Evolutionary conservation across 2,888 invertebrate genomes (phyloP).

Genomic region (Lycaena phlaeas): DNA sequence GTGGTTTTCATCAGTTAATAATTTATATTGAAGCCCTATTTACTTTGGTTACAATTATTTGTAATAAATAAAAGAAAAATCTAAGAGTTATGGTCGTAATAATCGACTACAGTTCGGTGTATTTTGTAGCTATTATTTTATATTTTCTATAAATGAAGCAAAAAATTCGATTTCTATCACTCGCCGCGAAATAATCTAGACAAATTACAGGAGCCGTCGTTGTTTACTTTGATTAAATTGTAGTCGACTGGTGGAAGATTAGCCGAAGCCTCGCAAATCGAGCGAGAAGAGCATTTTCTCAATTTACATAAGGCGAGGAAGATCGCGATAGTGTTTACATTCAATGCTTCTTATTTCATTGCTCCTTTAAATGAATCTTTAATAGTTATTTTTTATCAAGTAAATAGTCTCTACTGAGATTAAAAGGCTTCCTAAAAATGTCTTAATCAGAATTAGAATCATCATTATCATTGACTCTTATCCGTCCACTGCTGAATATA

Average conservation of each 20-base stretch:
- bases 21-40: too few species aligned
- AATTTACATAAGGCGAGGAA: constrained; percentile 64
- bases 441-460: too few species aligned
- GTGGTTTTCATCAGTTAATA: too few species aligned
- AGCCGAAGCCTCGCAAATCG: constrained; percentile 68
- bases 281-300: constrained; percentile 60
- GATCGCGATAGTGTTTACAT: constrained; percentile 48
- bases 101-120: too few species aligned
- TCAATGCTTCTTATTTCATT: constrained; percentile 30
- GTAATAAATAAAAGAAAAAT: too few species aligned
- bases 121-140: constrained; percentile 4
- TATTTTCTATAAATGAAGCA: constrained; percentile 42
- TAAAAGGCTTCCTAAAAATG: too few species aligned
- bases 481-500: too few species aligned
- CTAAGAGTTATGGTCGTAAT: too few species aligned
- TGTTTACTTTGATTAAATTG: constrained; percentile 74
- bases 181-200: constrained; percentile 69
- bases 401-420: constrained; percentile 4
- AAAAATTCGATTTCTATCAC: constrained; percentile 65
- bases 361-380: constrained; percentile 8
- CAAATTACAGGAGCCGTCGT: constrained; percentile 63
- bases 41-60: too few species aligned
- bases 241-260: constrained; percentile 69
- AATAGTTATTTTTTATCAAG: neutral
- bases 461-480: too few species aligned